Evolutionary conservation across 1,140 invertebrate genomes (phyloP), one percentile per base, ranked within the genome.

Genomic region (Tachypleus tridentatus): DNA sequence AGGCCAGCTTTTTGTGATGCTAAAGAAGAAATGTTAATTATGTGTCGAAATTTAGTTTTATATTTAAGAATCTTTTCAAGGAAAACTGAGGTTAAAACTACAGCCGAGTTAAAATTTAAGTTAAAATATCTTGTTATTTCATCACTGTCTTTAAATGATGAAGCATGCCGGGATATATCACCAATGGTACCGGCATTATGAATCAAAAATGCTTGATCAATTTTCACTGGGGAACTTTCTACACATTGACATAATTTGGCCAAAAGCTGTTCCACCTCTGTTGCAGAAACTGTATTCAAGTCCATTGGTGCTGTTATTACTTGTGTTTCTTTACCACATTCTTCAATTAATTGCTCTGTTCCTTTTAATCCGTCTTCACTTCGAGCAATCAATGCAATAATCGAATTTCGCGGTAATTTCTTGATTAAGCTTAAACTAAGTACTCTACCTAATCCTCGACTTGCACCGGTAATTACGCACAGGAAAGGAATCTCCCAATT

Each of bases 171-270:
- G 1, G 80, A 76, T 49, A 88, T 73, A 76, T 88, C 83, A n/a
- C 93, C 93, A 51, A 93, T 71, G 1, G 87, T 86, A 4, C 89
- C 94, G 6, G 87, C 92, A 83, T 97, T 97, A 73, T 97, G 93
- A 63, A 97, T 82, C 10, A 97, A 81, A 4, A 95, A 74, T 49
- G 80, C 81, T 62, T 83, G 80, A 29, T 29, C 29, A 29, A 29
- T 29, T 29, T 60, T 87, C 79, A 73, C 88, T 91, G 60, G 82
- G 73, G 29, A 74, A 80, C 77, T 60, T 72, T 78, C 3, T 80
- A 77, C 57, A 89, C 77, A 76, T 87, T 86, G 68, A 83, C 73
- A 8, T 80, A 80, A 67, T 78, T 70, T 67, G 4, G 54, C 68
- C n/a, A 76, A 67, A 6, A 74, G 62, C 11, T 69, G 62, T n/a